Conservation (phyloP, 2,797 vertebrate species). For the Spondyliosoma cantharus region DNA sequence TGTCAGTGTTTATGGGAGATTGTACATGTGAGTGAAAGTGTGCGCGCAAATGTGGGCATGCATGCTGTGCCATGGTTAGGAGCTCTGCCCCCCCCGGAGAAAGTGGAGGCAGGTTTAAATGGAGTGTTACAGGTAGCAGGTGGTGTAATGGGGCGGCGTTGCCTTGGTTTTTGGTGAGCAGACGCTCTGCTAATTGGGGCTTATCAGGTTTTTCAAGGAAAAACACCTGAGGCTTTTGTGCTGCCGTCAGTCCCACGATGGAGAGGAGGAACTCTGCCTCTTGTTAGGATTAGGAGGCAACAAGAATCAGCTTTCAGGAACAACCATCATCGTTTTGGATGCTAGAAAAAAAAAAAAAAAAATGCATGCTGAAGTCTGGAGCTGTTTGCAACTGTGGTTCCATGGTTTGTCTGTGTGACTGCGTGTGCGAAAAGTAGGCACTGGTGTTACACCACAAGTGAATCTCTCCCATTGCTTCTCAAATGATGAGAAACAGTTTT, state of each 20-base stretch:
- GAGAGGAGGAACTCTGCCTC: conserved; percentile 27
- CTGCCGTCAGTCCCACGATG: conserved; percentile 53
- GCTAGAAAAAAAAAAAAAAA: neutral
- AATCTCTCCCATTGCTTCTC: neutral
- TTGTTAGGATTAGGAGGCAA: conserved; percentile 51
- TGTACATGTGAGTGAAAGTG: conserved; percentile 1
- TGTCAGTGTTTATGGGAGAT: conserved; percentile 19
- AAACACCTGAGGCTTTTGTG: conserved; percentile 81
- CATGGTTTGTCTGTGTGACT: neutral
- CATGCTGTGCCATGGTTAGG: neutral
- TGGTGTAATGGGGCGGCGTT: conserved; percentile 46
- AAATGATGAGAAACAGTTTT: neutral
- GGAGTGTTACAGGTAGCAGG: conserved; percentile 62
- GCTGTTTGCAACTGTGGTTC: neutral
- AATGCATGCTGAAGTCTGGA: neutral
- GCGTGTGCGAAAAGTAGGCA: neutral
- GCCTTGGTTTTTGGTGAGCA: conserved; percentile 58
- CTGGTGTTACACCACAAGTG: neutral
- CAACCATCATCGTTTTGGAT: neutral
- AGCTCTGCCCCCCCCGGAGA: conserved; percentile 35
- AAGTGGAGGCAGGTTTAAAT: conserved; percentile 50
- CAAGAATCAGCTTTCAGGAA: conserved; percentile 62
- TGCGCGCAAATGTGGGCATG: neutral
- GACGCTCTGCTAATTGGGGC: conserved; percentile 80
- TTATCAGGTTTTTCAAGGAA: conserved; percentile 83